Evolutionary conservation across 2,888 invertebrate genomes (phyloP), one percentile per base, ranked within the genome.

Genomic region (Meta bourneti): DNA sequence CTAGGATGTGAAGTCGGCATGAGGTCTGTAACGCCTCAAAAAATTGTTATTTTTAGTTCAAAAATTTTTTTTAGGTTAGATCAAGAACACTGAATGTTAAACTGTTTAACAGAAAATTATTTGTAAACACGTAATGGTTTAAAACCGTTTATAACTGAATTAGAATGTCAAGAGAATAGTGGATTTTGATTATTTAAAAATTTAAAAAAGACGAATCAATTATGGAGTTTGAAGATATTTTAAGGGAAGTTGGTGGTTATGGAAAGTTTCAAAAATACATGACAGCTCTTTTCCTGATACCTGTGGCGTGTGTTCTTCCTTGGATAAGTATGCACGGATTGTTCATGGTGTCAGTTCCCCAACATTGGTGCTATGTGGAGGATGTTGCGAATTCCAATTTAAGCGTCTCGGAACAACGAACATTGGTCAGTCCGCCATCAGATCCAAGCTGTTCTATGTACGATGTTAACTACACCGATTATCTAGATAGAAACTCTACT

Each of bases 291-390:
- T 96, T 98, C 86, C 97, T 98, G 91, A 98, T 98, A 94, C 95
- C 98, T 93, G 98, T 98, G 19, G 98, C 98, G 2, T 97, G 98
- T 94, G 96, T 98, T 98, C 49, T 98, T 98, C 95, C 97, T 98
- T 95, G 98, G 80, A 83, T 89, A 72, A 82, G 61, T 52, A 92
- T 92, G 89, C 91, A 89, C 72, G 77, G 79, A 16, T 72, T 93
- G 11, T 93, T 92, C 20, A 72, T 92, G 69, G 61, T 92, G n/a
- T 83, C 92, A 5, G 74, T 85, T 70, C 92, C 92, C 0, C 84
- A 89, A 4, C 97, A 98, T 95, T 98, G 98, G 97, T 98, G 98
- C 94, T 95, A 96, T 0, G 96, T 97, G 51, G 97, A 97, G 0
- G 96, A 96, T 93, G 95, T 96, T 75, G 95, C 96, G 75, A 95